These are phyloP conservation scores for Spodoptera frugiperda DNA, from an alignment of 1,140 invertebrate genomes.

Conservation along the genomic window DNA sequence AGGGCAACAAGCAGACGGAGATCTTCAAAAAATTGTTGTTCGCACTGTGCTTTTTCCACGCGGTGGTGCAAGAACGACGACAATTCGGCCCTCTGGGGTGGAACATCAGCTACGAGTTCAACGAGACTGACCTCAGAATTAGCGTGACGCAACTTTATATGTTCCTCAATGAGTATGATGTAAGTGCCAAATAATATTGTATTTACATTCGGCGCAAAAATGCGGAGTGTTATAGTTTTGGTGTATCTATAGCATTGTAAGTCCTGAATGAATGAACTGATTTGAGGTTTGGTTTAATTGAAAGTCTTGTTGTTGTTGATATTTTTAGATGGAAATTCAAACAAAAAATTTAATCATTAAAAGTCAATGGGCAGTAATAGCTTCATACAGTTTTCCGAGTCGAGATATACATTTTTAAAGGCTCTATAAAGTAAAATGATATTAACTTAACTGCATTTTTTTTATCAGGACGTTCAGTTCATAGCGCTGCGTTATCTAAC, in stretches of 20 bases:
- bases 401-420: too few relatives aligned
- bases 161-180: slow-evolving; percentile 94
- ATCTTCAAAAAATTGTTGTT: slow-evolving; percentile 96
- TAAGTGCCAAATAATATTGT: slow-evolving; percentile 60
- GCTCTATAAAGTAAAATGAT: too few relatives aligned
- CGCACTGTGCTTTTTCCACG: slow-evolving; percentile 98
- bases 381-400: too few relatives aligned
- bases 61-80: slow-evolving; percentile 94
- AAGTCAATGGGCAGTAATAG: too few relatives aligned
- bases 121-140: slow-evolving; percentile 97
- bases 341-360: too few relatives aligned
- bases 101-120: slow-evolving; percentile 98
- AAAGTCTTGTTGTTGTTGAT: not conserved
- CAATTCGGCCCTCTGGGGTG: slow-evolving; percentile 98
- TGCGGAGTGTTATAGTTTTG: too few relatives aligned
- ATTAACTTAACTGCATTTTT: not conserved
- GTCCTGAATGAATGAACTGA: too few relatives aligned
- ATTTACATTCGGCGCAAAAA: too few relatives aligned
- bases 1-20: slow-evolving; percentile 91
- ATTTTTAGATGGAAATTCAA: too few relatives aligned
- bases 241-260: not conserved
- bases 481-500: slow-evolving; percentile 96
- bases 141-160: slow-evolving; percentile 94
- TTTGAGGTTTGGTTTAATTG: too few relatives aligned
- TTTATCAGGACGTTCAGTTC: slow-evolving; percentile 91